Evolutionary conservation across 2,113 vertebrate species (phyloP), one percentile per base, ranked within the genome.

Genomic region (Lucifuga dentata): DNA sequence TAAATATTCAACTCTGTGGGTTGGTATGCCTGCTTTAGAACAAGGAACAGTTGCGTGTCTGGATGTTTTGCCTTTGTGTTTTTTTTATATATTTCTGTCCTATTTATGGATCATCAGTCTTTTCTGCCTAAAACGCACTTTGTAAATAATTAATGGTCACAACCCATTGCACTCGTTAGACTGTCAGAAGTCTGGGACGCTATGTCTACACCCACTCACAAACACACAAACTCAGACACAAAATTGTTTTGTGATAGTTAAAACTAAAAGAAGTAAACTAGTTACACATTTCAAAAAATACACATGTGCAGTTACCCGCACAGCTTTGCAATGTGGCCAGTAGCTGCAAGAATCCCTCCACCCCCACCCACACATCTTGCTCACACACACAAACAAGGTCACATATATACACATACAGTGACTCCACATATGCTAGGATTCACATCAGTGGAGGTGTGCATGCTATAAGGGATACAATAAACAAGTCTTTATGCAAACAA

Each of bases 131-230:
- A 86, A 86, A 86, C 17, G 26, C 51, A 60, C 53, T 61, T 73
- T 12, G 57, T 91, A 74, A 89, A 90, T 89, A 88, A 80, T 88
- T 77, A 78, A 91, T 89, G 80, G 72, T 70, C 73, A 73, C 76
- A 81, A 67, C 78, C 77, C 72, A 76, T 70, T 73, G 75, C 80
- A 77, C 65, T 45, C 69, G 33, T 76, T 81, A 52, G 43, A 81
- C 65, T 80, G 62, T 82, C 76, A 73, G 68, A 57, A 81, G 64
- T 72, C 73, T 73, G 59, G 66, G 76, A 84, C 56, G 50, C 49
- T 29, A 21, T 50, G 46, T 61, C 16, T 16, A 56, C 66, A 66
- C 20, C 69, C 63, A 68, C 35, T 35, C 12, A 35, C 21, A 20
- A 16, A 46, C 29, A 21, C 38, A 40, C n/a, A 36, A 19, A 57